phyloP scores from a whole-genome alignment of 2,888 invertebrate species.

The Hoplodrina blanda region DNA sequence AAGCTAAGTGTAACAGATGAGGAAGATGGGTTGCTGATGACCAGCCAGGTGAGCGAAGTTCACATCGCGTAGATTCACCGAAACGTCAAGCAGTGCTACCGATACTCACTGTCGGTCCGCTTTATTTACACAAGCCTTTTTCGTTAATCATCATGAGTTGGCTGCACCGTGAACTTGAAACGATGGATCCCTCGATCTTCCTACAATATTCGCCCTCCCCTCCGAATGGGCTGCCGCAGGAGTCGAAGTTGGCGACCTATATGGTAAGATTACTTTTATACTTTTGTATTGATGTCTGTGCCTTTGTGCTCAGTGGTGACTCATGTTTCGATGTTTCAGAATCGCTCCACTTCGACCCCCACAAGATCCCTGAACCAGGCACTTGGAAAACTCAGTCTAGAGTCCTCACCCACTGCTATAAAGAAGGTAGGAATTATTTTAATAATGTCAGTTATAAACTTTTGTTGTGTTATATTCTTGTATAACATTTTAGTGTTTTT shows the following conservation, averaged over 20 bases:
- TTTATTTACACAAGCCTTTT: slow-evolving; percentile 43
- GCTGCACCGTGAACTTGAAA: slow-evolving; percentile 72
- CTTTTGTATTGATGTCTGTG: slow-evolving; percentile 7
- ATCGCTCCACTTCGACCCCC: slow-evolving; percentile 79
- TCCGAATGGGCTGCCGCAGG: slow-evolving; percentile 94
- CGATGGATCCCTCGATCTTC: slow-evolving; percentile 94
- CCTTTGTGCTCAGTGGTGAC: slow-evolving; percentile 26
- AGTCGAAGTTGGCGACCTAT: slow-evolving; percentile 96
- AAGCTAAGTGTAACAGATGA: slow-evolving; percentile 52
- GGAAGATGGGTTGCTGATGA: slow-evolving; percentile 69
- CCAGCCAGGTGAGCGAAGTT: slow-evolving; percentile 52
- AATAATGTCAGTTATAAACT: background rate
- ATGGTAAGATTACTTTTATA: slow-evolving; percentile 90
- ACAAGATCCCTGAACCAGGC: slow-evolving; percentile 78
- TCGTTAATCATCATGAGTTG: slow-evolving; percentile 59
- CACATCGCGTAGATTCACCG: slow-evolving; percentile 52
- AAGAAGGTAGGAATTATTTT: slow-evolving; percentile 74
- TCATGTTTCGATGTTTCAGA: slow-evolving; percentile 73
- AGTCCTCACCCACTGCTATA: slow-evolving; percentile 78
- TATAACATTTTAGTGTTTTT: background rate
- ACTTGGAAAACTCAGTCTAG: slow-evolving; percentile 78
- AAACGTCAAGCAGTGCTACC: slow-evolving; percentile 43
- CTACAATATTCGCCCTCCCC: slow-evolving; percentile 90
- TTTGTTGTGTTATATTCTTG: background rate
- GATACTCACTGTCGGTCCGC: slow-evolving; percentile 38